These are phyloP conservation scores for Elysia crispata DNA, from an alignment of 2,888 invertebrate genomes.

Conservation along the genomic window DNA sequence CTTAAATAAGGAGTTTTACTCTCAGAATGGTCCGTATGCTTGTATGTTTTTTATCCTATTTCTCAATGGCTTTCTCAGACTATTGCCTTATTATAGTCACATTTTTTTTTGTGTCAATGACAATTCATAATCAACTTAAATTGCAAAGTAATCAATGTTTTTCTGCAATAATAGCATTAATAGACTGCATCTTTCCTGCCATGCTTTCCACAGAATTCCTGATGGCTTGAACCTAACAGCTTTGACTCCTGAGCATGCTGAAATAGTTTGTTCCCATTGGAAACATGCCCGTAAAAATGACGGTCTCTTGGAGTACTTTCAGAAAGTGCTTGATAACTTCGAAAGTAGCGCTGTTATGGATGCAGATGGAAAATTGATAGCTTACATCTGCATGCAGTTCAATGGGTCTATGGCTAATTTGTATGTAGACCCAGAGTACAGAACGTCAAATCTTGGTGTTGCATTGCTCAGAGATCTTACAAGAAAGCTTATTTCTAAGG, in stretches of 20 bases:
- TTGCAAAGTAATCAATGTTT: too few species aligned
- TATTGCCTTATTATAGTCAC: too few species aligned
- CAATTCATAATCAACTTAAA: too few species aligned
- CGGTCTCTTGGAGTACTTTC: slow-evolving; percentile 65
- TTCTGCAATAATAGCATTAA: too few species aligned
- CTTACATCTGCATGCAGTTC: slow-evolving; percentile 72
- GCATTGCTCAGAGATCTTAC: slow-evolving; percentile 66
- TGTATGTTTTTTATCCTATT: too few species aligned
- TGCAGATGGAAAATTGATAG: slow-evolving; percentile 60
- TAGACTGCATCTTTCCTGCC: too few species aligned
- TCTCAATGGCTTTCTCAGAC: too few species aligned
- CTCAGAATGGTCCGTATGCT: too few species aligned
- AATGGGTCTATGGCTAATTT: slow-evolving; percentile 72
- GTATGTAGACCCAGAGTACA: slow-evolving; percentile 65
- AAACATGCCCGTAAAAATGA: slow-evolving; percentile 59
- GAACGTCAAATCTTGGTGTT: slow-evolving; percentile 64
- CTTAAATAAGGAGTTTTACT: too few species aligned
- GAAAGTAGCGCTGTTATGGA: slow-evolving; percentile 67
- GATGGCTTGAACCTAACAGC: slow-evolving; percentile 61
- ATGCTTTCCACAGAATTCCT: slow-evolving; percentile 60
- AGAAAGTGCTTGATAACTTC: slow-evolving; percentile 65
- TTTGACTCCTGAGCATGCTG: slow-evolving; percentile 60
- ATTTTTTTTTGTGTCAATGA: too few species aligned
- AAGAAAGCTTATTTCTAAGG: slow-evolving; percentile 59
- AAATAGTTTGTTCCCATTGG: slow-evolving; percentile 61